Evolutionary conservation across 2,888 invertebrate genomes (phyloP).

Genomic region (Parnassius glacialis): DNA sequence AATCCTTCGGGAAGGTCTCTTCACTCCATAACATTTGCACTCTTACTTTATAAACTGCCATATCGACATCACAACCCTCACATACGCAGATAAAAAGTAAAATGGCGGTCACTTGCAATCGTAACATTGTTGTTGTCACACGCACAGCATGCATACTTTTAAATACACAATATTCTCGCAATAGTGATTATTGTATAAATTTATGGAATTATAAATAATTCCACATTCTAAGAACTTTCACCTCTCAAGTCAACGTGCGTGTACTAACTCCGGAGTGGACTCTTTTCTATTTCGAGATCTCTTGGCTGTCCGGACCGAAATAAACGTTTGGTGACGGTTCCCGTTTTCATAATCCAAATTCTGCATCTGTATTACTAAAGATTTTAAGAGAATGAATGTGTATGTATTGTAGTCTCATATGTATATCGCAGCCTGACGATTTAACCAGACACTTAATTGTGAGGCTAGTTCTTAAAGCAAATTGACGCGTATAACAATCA

Average conservation of each 20-base stretch:
- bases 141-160: conserved; percentile 5
- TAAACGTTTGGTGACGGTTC: conserved; percentile 64
- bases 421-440: too few relatives aligned
- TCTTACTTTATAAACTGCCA: conserved; percentile 93
- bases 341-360: conserved; percentile 46
- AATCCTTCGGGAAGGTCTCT: conserved; percentile 93
- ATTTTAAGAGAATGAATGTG: too few relatives aligned
- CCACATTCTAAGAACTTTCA: conserved; percentile 18
- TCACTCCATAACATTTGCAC: conserved; percentile 94
- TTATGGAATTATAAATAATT: neutral
- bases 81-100: conserved; percentile 45
- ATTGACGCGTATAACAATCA: too few relatives aligned
- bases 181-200: conserved; percentile 1
- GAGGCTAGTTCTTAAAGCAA: too few relatives aligned
- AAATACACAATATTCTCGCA: neutral
- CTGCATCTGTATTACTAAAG: conserved; percentile 48
- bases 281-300: conserved; percentile 75
- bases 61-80: conserved; percentile 84
- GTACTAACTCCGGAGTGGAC: conserved; percentile 59
- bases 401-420: too few relatives aligned
- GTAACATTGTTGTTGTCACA: conserved; percentile 28
- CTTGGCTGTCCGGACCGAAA: conserved; percentile 64
- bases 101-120: conserved; percentile 59
- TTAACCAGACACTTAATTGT: too few relatives aligned
- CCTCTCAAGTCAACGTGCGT: conserved; percentile 48